phyloP scores from a whole-genome alignment of 2,113 vertebrate species.

The Laticauda laticaudata region DNA sequence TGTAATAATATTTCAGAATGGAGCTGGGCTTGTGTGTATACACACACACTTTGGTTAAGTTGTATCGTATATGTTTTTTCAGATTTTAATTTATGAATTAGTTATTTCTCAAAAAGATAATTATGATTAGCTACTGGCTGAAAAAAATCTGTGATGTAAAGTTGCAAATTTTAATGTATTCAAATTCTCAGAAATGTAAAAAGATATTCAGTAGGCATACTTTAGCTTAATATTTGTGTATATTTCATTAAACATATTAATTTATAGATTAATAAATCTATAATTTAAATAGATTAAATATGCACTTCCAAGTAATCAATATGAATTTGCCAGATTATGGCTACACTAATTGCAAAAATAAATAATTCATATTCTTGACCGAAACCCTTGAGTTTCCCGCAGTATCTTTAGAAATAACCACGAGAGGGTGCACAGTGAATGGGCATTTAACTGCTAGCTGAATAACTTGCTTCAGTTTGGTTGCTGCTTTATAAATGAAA shows the following conservation, averaged over 20 bases:
- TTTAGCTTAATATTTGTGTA: background rate
- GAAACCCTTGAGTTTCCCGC: background rate
- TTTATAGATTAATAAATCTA: too few relatives aligned
- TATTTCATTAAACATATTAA: background rate
- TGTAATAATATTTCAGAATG: background rate
- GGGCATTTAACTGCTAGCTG: background rate
- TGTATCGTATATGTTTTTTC: background rate
- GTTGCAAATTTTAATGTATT: background rate
- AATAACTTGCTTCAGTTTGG: background rate
- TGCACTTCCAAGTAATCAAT: background rate
- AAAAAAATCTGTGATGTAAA: background rate
- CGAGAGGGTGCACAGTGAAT: background rate
- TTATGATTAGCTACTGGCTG: too few relatives aligned
- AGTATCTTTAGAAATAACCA: background rate
- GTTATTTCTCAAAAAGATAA: background rate
- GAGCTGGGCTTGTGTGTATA: background rate
- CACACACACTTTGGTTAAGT: background rate
- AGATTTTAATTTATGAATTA: background rate
- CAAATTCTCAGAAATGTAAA: background rate
- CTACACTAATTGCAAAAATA: slow-evolving; percentile 4
- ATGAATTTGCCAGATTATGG: background rate
- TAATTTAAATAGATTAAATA: background rate
- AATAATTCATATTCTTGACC: background rate
- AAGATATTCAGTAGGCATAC: background rate
- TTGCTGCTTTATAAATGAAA: background rate